Conservation (phyloP, 2,888 invertebrate species). For the Xylocampa areola region DNA sequence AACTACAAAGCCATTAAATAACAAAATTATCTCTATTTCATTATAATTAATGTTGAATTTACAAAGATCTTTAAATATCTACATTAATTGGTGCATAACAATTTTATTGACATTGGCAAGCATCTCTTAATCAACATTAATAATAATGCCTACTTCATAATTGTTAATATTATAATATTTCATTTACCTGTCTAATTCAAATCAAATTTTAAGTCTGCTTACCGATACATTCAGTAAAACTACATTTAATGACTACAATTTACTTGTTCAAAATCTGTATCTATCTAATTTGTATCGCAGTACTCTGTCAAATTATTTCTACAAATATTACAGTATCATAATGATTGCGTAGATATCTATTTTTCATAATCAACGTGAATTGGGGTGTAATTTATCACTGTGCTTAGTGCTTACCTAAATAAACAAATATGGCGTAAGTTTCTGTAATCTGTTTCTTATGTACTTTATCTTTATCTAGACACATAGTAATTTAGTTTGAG, state of each 20-base stretch:
- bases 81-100: too few relatives aligned
- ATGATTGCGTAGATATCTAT: constrained; percentile 38
- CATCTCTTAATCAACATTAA: too few relatives aligned
- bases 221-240: constrained; percentile 1
- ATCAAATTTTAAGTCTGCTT: constrained; percentile 8
- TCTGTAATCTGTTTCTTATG: constrained; percentile 22
- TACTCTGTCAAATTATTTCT: constrained; percentile 47
- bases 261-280: constrained; percentile 25
- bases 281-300: constrained; percentile 36
- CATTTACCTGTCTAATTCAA: too few relatives aligned
- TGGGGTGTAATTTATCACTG: constrained; percentile 37
- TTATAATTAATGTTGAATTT: too few relatives aligned
- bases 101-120: too few relatives aligned
- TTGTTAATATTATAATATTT: too few relatives aligned
- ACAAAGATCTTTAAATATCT: too few relatives aligned
- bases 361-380: constrained; percentile 49
- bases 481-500: constrained; percentile 9
- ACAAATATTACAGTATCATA: constrained; percentile 26
- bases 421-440: constrained; percentile 34
- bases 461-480: constrained; percentile 13
- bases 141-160: too few relatives aligned
- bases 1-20: too few relatives aligned
- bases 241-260: constrained; percentile 16
- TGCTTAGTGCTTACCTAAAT: constrained; percentile 42
- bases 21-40: too few relatives aligned